Conservation (phyloP, 2,888 invertebrate species). For the Autographa gamma region DNA sequence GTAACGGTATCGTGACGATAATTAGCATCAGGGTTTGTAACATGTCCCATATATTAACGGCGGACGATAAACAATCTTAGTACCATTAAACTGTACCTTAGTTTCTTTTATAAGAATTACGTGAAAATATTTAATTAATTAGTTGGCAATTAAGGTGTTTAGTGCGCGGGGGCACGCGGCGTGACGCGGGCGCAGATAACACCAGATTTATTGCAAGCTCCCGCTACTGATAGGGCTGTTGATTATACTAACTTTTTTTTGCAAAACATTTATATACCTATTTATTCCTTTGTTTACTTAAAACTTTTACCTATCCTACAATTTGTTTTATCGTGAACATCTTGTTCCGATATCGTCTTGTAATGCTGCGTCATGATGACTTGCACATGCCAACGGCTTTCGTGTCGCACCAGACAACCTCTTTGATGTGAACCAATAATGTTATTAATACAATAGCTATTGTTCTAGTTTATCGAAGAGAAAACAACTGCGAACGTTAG, state of each 20-base stretch:
- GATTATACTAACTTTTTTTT: conserved; percentile 1
- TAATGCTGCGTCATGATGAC: conserved; percentile 20
- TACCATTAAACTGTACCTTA: conserved; percentile 23
- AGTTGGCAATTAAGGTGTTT: conserved; percentile 56
- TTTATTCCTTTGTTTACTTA: not conserved
- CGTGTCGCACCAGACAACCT: not conserved
- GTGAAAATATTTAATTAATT: conserved; percentile 56
- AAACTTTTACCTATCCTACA: no score
- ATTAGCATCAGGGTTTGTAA: not conserved
- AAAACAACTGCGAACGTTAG: not conserved
- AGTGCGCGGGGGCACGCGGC: conserved; percentile 46
- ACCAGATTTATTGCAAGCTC: conserved; percentile 51
- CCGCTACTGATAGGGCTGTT: conserved; percentile 29
- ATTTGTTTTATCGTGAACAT: not conserved
- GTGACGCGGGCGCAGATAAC: conserved; percentile 57
- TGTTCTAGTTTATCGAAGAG: conserved; percentile 6
- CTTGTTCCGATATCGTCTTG: no score
- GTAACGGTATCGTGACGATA: not conserved
- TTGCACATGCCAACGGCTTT: conserved; percentile 7
- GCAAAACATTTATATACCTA: not conserved
- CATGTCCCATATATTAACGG: not conserved
- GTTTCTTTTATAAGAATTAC: conserved; percentile 25
- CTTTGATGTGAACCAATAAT: conserved; percentile 4
- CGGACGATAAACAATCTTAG: conserved; percentile 5
- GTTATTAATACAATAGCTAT: not conserved